These are phyloP conservation scores for Hypomesus transpacificus DNA, from an alignment of 2,113 vertebrate genomes.

Conservation along the genomic window DNA sequence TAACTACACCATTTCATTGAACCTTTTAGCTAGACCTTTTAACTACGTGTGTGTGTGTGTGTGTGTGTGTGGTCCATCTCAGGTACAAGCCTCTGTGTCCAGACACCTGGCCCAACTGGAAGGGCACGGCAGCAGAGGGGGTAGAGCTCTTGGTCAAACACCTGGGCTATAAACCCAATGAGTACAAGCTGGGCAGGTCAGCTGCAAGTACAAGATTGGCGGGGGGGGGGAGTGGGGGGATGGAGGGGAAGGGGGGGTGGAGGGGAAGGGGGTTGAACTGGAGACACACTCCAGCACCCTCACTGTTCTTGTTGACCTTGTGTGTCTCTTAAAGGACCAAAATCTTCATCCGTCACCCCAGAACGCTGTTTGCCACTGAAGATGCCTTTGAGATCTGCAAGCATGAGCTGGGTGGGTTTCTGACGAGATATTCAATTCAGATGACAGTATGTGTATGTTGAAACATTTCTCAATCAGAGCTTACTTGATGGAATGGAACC, in stretches of 20 bases:
- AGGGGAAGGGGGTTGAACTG: not conserved
- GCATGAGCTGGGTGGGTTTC: constrained; percentile 79
- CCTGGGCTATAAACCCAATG: constrained; percentile 87
- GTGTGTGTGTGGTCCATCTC: not conserved
- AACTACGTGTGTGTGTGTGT: not conserved
- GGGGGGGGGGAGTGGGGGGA: too few species aligned
- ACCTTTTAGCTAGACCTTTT: not conserved
- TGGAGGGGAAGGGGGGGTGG: too few species aligned
- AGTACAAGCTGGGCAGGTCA: constrained; percentile 94
- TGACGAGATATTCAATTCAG: not conserved
- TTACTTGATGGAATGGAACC: too few species aligned
- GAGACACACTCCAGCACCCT: not conserved
- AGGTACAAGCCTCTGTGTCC: constrained; percentile 95
- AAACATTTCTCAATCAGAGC: too few species aligned
- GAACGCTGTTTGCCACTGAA: constrained; percentile 91
- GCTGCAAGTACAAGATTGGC: constrained; percentile 2
- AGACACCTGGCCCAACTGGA: constrained; percentile 95
- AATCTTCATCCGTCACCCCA: constrained; percentile 95
- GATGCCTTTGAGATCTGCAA: constrained; percentile 92
- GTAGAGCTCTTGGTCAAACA: constrained; percentile 85
- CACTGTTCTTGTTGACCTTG: constrained; percentile 1
- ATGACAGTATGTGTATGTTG: too few species aligned
- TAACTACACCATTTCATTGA: too few species aligned
- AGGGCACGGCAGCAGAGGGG: constrained; percentile 80
- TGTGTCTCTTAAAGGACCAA: constrained; percentile 80